A percentile compares a stretch with the other conserved stretches of the same genome.
These are phyloP conservation scores for Balanococcus diminutus DNA, from an alignment of 2,888 invertebrate species.

Conservation along the genomic window DNA sequence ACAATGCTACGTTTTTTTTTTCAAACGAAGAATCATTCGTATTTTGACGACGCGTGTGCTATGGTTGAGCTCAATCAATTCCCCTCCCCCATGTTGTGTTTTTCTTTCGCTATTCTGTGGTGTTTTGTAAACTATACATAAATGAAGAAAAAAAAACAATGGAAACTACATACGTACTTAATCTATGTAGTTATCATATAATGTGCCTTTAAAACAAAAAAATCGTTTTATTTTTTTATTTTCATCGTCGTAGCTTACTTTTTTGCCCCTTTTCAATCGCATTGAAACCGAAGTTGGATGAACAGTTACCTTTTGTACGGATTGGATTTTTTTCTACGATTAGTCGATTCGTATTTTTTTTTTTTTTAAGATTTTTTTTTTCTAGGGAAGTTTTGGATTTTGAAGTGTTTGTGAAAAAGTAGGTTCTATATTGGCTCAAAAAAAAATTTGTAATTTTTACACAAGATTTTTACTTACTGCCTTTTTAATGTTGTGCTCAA, in stretches of 20 bases:
- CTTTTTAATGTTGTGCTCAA: constrained; percentile 1
- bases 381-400: not conserved
- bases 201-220: not conserved
- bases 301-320: constrained; percentile 2
- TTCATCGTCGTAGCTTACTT: not conserved
- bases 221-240: not conserved
- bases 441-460: not conserved
- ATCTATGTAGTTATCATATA: constrained; percentile 11
- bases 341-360: not conserved
- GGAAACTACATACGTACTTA: not conserved
- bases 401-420: not conserved
- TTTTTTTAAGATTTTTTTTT: not conserved
- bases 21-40: not conserved
- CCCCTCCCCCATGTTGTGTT: not conserved
- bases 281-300: not conserved
- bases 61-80: not conserved
- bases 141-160: not conserved
- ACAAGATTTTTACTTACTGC: not conserved
- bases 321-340: not conserved
- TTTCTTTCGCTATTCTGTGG: not conserved
- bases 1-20: not conserved
- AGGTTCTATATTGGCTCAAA: not conserved
- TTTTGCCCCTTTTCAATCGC: not conserved
- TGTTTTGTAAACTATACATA: not conserved
- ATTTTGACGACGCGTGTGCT: not conserved